Evolutionary conservation across 2,113 vertebrate species (phyloP), one percentile per base, ranked within the genome.

Genomic region (Girardinichthys multiradiatus): DNA sequence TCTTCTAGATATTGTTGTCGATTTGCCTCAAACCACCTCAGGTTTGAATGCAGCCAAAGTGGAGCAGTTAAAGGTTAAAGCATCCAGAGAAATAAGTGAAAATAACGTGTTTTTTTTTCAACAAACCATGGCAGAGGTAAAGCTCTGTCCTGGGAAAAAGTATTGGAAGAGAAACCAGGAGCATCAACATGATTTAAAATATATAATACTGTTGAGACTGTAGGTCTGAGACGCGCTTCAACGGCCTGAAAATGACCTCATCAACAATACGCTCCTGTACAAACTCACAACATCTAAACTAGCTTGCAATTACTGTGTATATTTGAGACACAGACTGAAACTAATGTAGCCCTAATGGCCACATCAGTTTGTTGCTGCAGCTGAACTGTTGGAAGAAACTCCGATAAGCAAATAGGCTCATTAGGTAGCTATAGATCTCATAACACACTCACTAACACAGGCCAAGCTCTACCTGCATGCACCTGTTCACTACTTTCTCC

Each of bases 281-380:
- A 15, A 51, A 64, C 26, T 31, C 74, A 27, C 33, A 72, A 76
- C 1, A 33, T 80, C 62, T 26, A 33, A 61, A 70, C 39, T 30
- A 37, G 29, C 45, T 68, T 0, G 11, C 58, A 75, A 77, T 80
- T 73, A 80, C 21, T 30, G 76, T 10, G n/a, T 26, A 68, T 10
- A 13, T 72, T 57, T 59, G 65, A 59, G 58, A 48, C 27, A 14
- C 63, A 29, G 60, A 70, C 51, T 84, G 74, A 39, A 75, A 65
- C 68, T 90, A 88, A 85, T 90, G 83, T 58, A 48, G 66, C 64
- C 58, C 69, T 85, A 81, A 88, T 80, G 61, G 82, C 70, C 64
- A 64, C 86, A 88, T 88, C 82, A 85, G 70, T 68, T 79, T 70
- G 65, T 28, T 10, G 19, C 77, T 70, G 21, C 12, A 1, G 65